Percentiles rank a stretch among this genome's conserved stretches.
These are phyloP conservation scores for Dendrocopos noguchii DNA, from an alignment of 2,113 vertebrate genomes.

Conservation along the genomic window DNA sequence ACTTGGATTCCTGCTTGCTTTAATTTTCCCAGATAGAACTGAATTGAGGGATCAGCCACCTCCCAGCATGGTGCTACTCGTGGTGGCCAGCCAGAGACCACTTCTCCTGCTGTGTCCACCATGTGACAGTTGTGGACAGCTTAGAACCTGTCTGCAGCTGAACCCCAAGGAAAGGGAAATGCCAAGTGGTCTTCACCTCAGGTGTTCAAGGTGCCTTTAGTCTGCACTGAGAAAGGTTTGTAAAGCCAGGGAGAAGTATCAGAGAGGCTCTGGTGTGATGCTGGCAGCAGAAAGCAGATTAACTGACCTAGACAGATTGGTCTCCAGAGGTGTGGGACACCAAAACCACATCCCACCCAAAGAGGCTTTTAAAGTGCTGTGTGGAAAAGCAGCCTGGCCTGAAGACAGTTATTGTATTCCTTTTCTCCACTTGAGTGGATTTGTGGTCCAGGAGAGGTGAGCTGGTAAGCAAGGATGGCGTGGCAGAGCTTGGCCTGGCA, in stretches of 20 bases:
- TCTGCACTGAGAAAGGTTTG: neutral
- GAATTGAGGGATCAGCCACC: neutral
- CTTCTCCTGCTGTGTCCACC: neutral
- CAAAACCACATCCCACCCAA: neutral
- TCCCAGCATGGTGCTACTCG: neutral
- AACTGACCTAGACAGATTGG: neutral
- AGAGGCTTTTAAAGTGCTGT: neutral
- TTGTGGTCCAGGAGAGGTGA: neutral
- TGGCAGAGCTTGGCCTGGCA: neutral
- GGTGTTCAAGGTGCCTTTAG: neutral
- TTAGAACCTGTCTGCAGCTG: neutral
- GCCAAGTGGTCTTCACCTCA: neutral
- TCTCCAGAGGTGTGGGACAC: neutral
- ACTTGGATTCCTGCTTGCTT: neutral
- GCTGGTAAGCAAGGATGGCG: neutral
- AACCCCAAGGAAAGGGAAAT: neutral
- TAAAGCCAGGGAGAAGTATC: neutral
- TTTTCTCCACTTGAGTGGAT: neutral
- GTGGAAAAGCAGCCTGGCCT: neutral
- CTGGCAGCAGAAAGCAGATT: neutral
- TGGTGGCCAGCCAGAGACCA: neutral
- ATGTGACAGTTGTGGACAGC: neutral
- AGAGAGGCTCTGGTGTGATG: neutral
- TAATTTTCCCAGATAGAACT: neutral
- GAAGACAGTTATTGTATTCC: neutral